Evolutionary conservation across 2,797 vertebrate genomes (phyloP), one percentile per base, ranked within the genome.

Genomic region (Brachymystax lenok): DNA sequence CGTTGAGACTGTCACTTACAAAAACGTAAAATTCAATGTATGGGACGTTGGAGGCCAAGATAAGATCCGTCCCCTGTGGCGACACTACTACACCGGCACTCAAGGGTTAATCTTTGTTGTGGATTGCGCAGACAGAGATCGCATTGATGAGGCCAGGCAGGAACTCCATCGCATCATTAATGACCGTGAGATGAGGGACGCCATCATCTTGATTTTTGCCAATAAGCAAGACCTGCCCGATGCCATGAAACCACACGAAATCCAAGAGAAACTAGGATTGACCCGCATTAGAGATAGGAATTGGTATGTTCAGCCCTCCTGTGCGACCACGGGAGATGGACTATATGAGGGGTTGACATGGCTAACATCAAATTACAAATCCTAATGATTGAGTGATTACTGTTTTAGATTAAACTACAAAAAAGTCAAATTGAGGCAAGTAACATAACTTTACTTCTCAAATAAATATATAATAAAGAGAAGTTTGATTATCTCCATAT

Each of bases 311-410:
- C 98, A 99, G 95, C 98, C 98, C 82, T 99, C 98, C 80, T 99
- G 98, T 93, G 98, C 98, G 71, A 98, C 97, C 86, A 96, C 97
- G 54, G 98, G 98, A 83, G 98, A 99, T 69, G 98, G 98, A 96
- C 97, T 99, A 84, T 99, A 99, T 82, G 98, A 99, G 92, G 98
- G 98, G 92, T 95, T 99, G 93, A 99, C 98, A 84, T 99, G 98
- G 98, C 96, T 99, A 93, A 99, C 98, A 73, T 99, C 98, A 93
- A 99, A 99, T 94, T 99, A 99, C 95, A 99, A 99, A 95, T 99
- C 98, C 94, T 99, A 99, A 98, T 97, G 97, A 94, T 92, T 87
- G 90, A 90, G 87, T 90, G 87, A 92, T 95, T 95, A 93, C 95
- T 95, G 93, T 94, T 94, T 95, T 95, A 96, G 92, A 94, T 94